These are phyloP conservation scores for Cyclina sinensis DNA, from an alignment of 1,140 invertebrate genomes.

Conservation along the genomic window DNA sequence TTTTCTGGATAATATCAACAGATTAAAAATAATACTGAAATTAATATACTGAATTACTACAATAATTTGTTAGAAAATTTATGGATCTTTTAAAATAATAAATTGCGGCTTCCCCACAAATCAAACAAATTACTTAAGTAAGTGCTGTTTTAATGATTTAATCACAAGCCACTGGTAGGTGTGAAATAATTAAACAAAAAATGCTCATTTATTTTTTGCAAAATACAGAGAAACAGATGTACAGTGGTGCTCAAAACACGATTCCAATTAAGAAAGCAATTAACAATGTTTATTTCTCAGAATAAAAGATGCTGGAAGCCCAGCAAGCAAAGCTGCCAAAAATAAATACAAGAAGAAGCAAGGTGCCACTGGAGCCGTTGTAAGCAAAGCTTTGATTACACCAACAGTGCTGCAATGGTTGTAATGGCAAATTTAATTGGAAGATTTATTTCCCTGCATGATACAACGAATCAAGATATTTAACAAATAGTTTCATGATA, in stretches of 20 bases:
- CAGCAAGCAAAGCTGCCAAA: not conserved
- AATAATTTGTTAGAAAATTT: not conserved
- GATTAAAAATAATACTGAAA: not conserved
- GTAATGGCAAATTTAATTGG: not conserved
- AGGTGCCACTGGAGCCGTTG: not conserved
- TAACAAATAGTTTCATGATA: no score
- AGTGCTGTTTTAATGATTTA: conserved; percentile 20
- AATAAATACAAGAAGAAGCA: not conserved
- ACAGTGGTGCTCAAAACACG: not conserved
- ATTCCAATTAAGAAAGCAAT: conserved; percentile 56
- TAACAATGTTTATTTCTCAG: conserved; percentile 39
- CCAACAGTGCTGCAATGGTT: not conserved
- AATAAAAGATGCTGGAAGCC: not conserved
- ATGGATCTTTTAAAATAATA: not conserved
- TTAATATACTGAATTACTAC: not conserved
- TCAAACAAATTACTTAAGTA: not conserved
- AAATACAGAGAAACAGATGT: conserved; percentile 42
- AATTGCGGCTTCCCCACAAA: not conserved
- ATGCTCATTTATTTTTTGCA: not conserved
- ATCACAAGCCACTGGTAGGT: conserved; percentile 15
- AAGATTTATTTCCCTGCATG: not conserved
- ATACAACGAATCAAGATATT: not conserved
- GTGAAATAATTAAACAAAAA: conserved; percentile 44
- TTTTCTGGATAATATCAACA: no score
- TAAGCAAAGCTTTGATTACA: conserved; percentile 10